Base-by-base conservation (phyloP, 2,888 invertebrate genomes). In the Phytoseiulus persimilis region DNA sequence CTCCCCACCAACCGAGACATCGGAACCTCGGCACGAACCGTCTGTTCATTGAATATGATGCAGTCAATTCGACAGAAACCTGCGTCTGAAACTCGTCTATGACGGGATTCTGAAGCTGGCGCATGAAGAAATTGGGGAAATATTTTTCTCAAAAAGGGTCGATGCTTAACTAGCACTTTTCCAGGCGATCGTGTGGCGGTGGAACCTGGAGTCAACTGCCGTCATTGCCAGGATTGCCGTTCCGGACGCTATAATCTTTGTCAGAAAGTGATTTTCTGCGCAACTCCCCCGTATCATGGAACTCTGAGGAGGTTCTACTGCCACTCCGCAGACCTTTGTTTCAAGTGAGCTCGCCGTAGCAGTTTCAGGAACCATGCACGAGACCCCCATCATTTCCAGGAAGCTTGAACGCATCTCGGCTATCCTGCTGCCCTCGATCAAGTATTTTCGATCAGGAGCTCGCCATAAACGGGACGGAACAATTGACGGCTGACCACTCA, bases 221-320 rank as follows among this genome's bases (percentile, higher is more conserved):
- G 97, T 90, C 93, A 93, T 90, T 99, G 98, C 93, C 94, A 94
- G 84, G 95, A 95, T 92, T 99, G 98, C 93, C 97, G 96, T 93
- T 94, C 93, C 90, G 98, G 98, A 83, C 94, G 95, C 90, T 99
- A 99, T 93, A 97, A 99, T 93, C 94, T 98, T 84, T 99, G 99
- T 91, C 94, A 94, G 0, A 96, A 96, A 90, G 95, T 98, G 93
- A 92, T 94, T 90, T 98, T 98, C 94, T 97, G 97, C 93, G 98
- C 98, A n/a, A 98, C 98, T 0, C 98, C 98, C 0, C 98, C 98
- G 0, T 93, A 94, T 90, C 95, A 99, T 94, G 99, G 99, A 90
- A 97, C 96, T 93, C 94, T 99, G 39, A 94, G 95, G 89, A 94
- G 96, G 92, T 98, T 95, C 93, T 98, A 97, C 93, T 95, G 95